Base-by-base conservation (phyloP, 1,140 invertebrate genomes). In the Drosophila saltans region DNA sequence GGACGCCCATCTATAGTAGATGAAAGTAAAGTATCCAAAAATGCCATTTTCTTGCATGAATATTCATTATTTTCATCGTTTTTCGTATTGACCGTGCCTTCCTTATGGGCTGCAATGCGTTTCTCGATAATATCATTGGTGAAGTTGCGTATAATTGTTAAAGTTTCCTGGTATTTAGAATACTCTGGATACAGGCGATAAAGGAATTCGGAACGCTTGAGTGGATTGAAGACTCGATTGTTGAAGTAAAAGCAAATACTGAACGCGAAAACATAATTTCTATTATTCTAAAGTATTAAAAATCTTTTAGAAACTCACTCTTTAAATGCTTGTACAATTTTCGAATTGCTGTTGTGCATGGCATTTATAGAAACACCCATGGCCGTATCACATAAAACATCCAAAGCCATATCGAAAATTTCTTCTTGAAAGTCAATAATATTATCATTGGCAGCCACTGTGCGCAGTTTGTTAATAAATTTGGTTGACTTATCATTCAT, bases 401-500 rank as follows among this genome's bases (percentile, higher is more conserved):
- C 90, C 62, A 91, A 9, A 11, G 90, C 91, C 1, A 91, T 16
- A 40, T 91, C 85, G 41, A 90, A 86, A 2, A 75, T 48, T 64
- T 86, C 61, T 1, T 91, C 67, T 56, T 91, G 90, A 43, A 91
- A 88, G 56, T 91, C 90, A 1, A 91, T 85, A 6, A 90, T 90
- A 4, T 39, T 76, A 45, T 74, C 75, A 16, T 80, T 80, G 6
- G 75, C 69, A 0, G 90, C 56, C 3, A 76, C 70, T 10, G 61
- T 58, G 7, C 45, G 78, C 39, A 94, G 83, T 33, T 92, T 75
- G 33, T 93, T 78, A 2, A 97, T 92, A 26, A 97, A 93, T 45
- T 94, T 93, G 10, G 92, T 82, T 7, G 94, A 93, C 74, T 96
- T 95, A 43, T 94, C 93, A 75, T 96, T 95, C 91, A 97, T 96